Percentiles rank a stretch among this genome's conserved stretches.
These are phyloP conservation scores for Armadillidium nasatum DNA, from an alignment of 1,140 invertebrate species.

Conservation along the genomic window DNA sequence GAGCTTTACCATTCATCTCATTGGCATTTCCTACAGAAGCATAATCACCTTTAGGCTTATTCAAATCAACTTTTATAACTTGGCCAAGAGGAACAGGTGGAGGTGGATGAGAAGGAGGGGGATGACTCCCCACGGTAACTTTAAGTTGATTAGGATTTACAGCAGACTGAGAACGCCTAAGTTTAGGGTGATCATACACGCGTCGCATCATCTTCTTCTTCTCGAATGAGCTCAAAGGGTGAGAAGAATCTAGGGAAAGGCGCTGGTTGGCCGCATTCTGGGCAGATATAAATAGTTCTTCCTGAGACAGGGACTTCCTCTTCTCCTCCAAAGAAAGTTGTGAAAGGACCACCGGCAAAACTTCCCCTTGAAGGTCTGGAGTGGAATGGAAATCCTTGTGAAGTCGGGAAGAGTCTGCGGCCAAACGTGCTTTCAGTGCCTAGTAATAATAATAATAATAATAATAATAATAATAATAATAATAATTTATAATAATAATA, in stretches of 20 bases:
- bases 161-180: constrained; percentile 42
- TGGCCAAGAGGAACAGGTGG: constrained; percentile 59
- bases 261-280: constrained; percentile 45
- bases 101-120: constrained; percentile 47
- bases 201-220: constrained; percentile 32
- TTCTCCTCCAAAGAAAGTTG: constrained; percentile 37
- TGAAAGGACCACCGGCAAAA: constrained; percentile 18
- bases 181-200: constrained; percentile 39
- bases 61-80: constrained; percentile 65
- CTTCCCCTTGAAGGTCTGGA: constrained; percentile 61
- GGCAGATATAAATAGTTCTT: constrained; percentile 48
- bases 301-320: constrained; percentile 50
- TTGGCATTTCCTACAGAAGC: constrained; percentile 33
- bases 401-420: constrained; percentile 50
- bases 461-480: too few relatives aligned
- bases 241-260: constrained; percentile 48
- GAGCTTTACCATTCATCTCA: neutral
- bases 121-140: constrained; percentile 37
- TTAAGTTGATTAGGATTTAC: constrained; percentile 38
- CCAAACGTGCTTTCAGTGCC: constrained; percentile 42
- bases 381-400: constrained; percentile 83
- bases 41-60: constrained; percentile 42
- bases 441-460: constrained; percentile 19
- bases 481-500: too few relatives aligned
- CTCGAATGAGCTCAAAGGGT: constrained; percentile 34